Evolutionary conservation across 2,113 vertebrate genomes (phyloP).

Genomic region (Eptesicus fuscus): DNA sequence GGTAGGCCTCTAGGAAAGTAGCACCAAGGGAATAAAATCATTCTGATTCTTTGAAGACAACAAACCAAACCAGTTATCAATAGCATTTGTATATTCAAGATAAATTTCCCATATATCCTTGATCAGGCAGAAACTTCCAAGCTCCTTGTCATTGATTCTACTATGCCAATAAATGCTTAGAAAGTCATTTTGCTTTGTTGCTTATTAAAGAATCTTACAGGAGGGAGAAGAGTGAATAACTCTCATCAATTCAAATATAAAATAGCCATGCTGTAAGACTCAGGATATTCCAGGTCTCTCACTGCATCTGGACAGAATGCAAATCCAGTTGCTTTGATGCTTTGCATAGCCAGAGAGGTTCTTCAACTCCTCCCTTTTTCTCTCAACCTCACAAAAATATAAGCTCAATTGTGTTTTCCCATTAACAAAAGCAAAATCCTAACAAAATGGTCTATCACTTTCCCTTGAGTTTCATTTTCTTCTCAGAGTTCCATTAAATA

Average conservation of each 20-base stretch:
- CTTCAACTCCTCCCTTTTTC: neutral
- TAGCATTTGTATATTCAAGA: neutral
- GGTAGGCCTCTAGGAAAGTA: neutral
- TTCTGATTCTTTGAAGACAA: neutral
- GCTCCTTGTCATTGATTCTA: neutral
- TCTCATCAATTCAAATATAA: neutral
- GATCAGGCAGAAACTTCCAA: neutral
- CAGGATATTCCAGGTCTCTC: neutral
- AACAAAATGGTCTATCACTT: neutral
- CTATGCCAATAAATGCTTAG: neutral
- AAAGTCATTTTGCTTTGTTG: neutral
- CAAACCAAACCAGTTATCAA: neutral
- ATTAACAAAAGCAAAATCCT: neutral
- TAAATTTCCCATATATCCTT: neutral
- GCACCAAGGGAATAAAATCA: neutral
- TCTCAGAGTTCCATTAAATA: neutral
- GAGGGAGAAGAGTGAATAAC: neutral
- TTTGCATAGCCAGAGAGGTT: neutral
- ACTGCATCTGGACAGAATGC: neutral
- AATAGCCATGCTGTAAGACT: neutral
- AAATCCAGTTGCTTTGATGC: neutral
- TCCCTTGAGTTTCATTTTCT: neutral
- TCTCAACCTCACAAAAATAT: neutral
- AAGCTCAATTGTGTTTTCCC: neutral
- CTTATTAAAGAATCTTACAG: neutral